These are phyloP conservation scores for Blastobasis adustella DNA, from an alignment of 2,888 invertebrate species.

Conservation along the genomic window DNA sequence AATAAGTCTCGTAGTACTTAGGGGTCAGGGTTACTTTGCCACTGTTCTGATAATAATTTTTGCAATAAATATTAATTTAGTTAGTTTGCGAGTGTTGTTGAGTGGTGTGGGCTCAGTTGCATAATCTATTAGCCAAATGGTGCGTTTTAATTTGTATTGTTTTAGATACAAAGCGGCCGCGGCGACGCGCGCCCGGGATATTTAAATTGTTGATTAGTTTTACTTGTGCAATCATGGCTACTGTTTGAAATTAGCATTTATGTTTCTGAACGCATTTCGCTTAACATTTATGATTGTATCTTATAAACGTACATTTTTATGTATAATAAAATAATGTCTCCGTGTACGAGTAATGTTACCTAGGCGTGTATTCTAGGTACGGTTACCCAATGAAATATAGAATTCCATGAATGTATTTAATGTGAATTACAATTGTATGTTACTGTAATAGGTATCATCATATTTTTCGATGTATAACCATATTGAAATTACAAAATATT, in stretches of 20 bases:
- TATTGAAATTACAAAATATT: conserved; percentile 19
- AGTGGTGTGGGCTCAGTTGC: conserved; percentile 26
- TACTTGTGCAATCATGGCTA: conserved; percentile 31
- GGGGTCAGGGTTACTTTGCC: conserved; percentile 43
- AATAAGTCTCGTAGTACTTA: conserved; percentile 58
- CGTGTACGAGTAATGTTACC: not conserved
- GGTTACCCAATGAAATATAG: conserved; percentile 17
- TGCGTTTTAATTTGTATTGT: conserved; percentile 29
- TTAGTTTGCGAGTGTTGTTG: conserved; percentile 25
- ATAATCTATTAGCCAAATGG: conserved; percentile 40
- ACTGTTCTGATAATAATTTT: conserved; percentile 36
- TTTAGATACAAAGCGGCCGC: conserved; percentile 13
- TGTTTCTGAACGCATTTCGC: conserved; percentile 42
- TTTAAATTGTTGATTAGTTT: conserved; percentile 56
- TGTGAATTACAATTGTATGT: conserved; percentile 34
- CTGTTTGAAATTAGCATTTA: conserved; percentile 20
- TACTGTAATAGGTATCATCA: conserved; percentile 45
- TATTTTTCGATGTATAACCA: conserved; percentile 51
- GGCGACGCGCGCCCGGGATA: conserved; percentile 16
- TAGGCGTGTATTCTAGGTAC: conserved; percentile 1
- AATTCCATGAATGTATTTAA: conserved; percentile 55
- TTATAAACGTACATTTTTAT: not conserved
- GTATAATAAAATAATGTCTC: too few species aligned
- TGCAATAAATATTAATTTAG: conserved; percentile 40
- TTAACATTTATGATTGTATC: conserved; percentile 29